Percentiles rank a stretch among this genome's conserved stretches.
Conservation (phyloP, 2,888 invertebrate species). For the Rhopalosiphum nymphaeae region DNA sequence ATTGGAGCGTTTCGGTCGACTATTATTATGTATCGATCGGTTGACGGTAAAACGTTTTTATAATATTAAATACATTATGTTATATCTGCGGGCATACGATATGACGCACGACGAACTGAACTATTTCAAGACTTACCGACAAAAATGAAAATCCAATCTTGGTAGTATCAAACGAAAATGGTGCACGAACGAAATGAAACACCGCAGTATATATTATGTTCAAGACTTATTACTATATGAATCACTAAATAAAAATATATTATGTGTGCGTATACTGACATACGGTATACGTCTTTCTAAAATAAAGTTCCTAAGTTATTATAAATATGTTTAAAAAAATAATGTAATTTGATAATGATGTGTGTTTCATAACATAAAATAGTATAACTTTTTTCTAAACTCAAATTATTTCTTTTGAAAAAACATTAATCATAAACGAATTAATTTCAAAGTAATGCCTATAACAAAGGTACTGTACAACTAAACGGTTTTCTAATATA, state of each 20-base stretch:
- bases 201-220: background rate
- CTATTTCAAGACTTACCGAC: background rate
- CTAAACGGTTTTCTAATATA: background rate
- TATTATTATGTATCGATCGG: background rate
- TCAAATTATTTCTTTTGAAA: background rate
- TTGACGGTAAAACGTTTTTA: background rate
- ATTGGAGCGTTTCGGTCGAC: background rate
- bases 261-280: background rate
- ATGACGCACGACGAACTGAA: background rate
- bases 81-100: background rate
- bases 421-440: background rate
- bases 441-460: background rate
- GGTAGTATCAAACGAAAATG: background rate
- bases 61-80: background rate
- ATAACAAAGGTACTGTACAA: background rate
- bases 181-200: background rate
- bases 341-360: slow-evolving; percentile 5
- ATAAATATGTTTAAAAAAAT: background rate
- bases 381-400: background rate
- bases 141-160: background rate
- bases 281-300: background rate
- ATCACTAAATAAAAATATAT: background rate
- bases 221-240: background rate
- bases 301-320: background rate
- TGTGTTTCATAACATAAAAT: background rate